Evolutionary conservation across 2,113 vertebrate genomes (phyloP), one percentile per base, ranked within the genome.

Genomic region (Sprattus sprattus): DNA sequence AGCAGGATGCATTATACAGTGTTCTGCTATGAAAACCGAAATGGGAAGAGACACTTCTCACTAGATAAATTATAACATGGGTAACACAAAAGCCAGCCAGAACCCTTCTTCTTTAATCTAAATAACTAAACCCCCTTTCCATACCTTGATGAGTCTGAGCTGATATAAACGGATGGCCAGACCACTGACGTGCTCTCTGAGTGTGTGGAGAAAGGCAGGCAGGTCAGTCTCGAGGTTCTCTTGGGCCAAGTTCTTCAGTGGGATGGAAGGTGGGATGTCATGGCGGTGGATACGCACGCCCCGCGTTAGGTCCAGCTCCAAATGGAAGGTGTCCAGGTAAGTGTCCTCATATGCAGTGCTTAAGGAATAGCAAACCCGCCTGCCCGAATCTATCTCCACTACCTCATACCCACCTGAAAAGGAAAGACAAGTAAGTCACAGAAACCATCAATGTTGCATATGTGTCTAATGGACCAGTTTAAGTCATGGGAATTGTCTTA

Each of bases 201-300:
- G 92, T 0, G 49, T 16, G 82, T 91, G 86, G 75, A 96, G 90
- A 82, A 95, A 95, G 13, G 18, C 84, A 47, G 83, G 89, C 0
- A 93, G 7, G 85, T 94, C 88, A 0, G 85, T 87, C 86, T 94
- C 90, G 75, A 94, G 81, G 89, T 85, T 86, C 86, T 91, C 85
- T 64, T 93, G 87, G 0, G 84, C 86, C 1, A 94, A 88, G 22
- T 49, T 86, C 83, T 90, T 89, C 81, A 96, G 81, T 2, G 94
- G 93, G 25, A 96, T 92, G 83, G 91, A 95, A 0, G 93, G 93
- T 0, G 95, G 95, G 2, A 96, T 82, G 88, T 95, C 93, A 64
- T 96, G 95, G 8, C 93, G 94, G 60, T 4, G 75, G 89, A 96
- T 93, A 78, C 84, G 91, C 85, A 94, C 81, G 0, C 18, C 85